Conservation (phyloP, 2,797 vertebrate genomes). For the Onychomys leucogaster region DNA sequence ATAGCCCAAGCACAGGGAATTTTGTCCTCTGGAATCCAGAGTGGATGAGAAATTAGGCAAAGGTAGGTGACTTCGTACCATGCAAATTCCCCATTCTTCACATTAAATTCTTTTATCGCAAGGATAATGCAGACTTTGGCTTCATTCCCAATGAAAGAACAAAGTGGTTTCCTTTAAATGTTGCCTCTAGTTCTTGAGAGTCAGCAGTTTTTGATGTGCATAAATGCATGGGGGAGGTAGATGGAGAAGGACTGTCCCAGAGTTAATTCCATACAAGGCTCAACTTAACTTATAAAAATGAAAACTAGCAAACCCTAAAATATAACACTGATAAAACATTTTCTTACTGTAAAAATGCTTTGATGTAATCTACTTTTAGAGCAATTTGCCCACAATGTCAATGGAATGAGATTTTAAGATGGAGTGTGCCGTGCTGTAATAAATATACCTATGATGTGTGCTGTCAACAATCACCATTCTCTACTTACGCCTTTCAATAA, state of each 20-base stretch:
- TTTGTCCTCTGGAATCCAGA: background rate
- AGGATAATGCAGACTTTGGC: constrained; percentile 66
- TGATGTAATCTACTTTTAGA: constrained; percentile 27
- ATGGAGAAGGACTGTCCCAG: background rate
- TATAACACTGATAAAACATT: background rate
- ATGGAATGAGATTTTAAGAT: constrained; percentile 29
- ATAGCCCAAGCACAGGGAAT: background rate
- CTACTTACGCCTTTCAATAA: background rate
- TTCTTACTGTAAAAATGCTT: constrained; percentile 19
- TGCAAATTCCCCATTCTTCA: constrained; percentile 23
- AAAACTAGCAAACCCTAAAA: constrained; percentile 36
- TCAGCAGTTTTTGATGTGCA: constrained; percentile 55
- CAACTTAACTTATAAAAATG: constrained; percentile 36
- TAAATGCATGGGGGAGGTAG: background rate
- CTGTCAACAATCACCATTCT: background rate
- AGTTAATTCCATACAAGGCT: background rate
- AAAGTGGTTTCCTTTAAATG: constrained; percentile 66
- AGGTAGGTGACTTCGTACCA: constrained; percentile 54
- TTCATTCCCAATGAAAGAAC: constrained; percentile 63
- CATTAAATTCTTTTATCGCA: background rate
- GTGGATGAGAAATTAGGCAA: constrained; percentile 53
- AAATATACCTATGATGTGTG: background rate
- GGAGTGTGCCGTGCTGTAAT: background rate
- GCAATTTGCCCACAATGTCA: background rate
- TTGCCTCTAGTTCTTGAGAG: constrained; percentile 1